Percentiles rank a stretch among this genome's conserved stretches.
Evolutionary conservation across 2,113 vertebrate species (phyloP).

Genomic region (Thunnus maccoyii): DNA sequence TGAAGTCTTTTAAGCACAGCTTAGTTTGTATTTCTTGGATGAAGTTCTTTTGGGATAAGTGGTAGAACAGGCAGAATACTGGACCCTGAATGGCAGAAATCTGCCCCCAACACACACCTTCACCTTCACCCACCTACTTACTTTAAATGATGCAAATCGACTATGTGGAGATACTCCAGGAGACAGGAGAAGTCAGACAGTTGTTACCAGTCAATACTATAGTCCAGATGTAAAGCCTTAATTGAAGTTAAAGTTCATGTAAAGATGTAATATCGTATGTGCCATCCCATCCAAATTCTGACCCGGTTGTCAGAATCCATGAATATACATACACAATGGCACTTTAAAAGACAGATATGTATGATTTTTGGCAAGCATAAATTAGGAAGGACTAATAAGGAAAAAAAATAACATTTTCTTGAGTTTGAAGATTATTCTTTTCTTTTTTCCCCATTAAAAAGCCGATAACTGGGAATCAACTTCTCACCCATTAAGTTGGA

Average conservation of each 20-base stretch:
- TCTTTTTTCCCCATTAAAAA: not conserved
- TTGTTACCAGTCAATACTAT: not conserved
- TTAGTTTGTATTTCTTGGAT: slow-evolving; percentile 61
- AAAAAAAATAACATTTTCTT: no score
- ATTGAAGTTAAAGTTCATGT: slow-evolving; percentile 49
- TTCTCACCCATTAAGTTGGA: not conserved
- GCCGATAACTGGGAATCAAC: not conserved
- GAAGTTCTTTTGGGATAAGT: slow-evolving; percentile 35
- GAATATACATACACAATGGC: slow-evolving; percentile 16
- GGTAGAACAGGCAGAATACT: slow-evolving; percentile 38
- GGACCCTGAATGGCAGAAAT: slow-evolving; percentile 2
- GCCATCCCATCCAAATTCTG: slow-evolving; percentile 11
- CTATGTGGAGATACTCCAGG: slow-evolving; percentile 25
- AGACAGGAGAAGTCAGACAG: slow-evolving; percentile 33
- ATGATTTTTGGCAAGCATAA: no score
- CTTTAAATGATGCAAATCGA: slow-evolving; percentile 48
- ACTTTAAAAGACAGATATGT: not conserved
- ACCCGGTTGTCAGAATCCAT: not conserved
- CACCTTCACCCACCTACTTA: slow-evolving; percentile 34
- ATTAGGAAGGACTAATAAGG: no score
- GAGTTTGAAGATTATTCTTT: not conserved
- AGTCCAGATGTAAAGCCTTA: slow-evolving; percentile 36
- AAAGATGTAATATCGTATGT: slow-evolving; percentile 5
- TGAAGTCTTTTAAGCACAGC: slow-evolving; percentile 45
- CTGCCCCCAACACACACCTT: slow-evolving; percentile 24